Conservation (phyloP, 2,797 vertebrate species). For the Pagetopsis macropterus region DNA sequence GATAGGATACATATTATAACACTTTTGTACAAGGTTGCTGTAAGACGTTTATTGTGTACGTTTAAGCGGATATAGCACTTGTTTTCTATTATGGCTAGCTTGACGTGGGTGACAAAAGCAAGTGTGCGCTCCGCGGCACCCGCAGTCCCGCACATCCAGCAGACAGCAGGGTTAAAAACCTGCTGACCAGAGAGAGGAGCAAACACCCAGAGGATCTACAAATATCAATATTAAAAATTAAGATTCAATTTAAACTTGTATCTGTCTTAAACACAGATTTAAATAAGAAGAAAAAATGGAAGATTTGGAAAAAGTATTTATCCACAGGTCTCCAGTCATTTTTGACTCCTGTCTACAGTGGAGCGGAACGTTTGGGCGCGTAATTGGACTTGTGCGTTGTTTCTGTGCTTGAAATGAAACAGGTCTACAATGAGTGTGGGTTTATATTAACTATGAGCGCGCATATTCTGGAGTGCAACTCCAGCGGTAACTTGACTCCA, state of each 20-base stretch:
- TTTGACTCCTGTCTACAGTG: slow-evolving; percentile 50
- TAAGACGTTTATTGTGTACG: slow-evolving; percentile 57
- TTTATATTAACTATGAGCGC: slow-evolving; percentile 75
- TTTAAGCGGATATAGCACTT: slow-evolving; percentile 30
- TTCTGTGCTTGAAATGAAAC: slow-evolving; percentile 40
- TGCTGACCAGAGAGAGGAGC: slow-evolving; percentile 2
- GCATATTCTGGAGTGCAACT: slow-evolving; percentile 77
- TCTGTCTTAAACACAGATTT: neutral
- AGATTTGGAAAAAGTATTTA: slow-evolving; percentile 33
- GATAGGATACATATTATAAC: neutral
- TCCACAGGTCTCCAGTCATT: slow-evolving; percentile 30
- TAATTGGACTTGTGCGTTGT: slow-evolving; percentile 34
- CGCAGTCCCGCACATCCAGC: slow-evolving; percentile 40
- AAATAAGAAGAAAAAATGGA: slow-evolving; percentile 37
- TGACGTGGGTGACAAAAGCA: slow-evolving; percentile 50
- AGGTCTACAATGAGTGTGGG: slow-evolving; percentile 45
- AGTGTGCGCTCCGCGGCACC: slow-evolving; percentile 35
- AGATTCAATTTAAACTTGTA: neutral
- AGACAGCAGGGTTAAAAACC: neutral
- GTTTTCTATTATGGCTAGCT: neutral
- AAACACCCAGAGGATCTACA: slow-evolving; percentile 11
- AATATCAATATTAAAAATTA: neutral
- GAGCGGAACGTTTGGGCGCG: slow-evolving; percentile 44
- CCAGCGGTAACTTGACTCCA: slow-evolving; percentile 78
- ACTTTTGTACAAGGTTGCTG: neutral